Evolutionary conservation across 2,888 invertebrate species (phyloP), one percentile per base, ranked within the genome.

Genomic region (Ferrisia virgata): DNA sequence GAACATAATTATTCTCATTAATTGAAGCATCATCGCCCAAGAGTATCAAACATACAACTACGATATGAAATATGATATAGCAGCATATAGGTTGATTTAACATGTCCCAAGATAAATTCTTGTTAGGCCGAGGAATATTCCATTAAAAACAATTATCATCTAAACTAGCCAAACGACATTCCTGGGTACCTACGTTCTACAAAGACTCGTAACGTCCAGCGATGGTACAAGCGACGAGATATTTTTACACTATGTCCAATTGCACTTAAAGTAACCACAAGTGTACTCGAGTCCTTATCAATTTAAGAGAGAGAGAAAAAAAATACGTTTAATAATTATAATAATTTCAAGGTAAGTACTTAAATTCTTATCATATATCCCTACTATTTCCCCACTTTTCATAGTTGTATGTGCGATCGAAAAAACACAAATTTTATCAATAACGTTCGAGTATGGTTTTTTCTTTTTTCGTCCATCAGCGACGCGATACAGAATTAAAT

Each of bases 291-390:
- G 64, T 58, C 18, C 28, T 64, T 64, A 64, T 64, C 64, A 64
- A 64, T 64, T 64, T 64, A n/a, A n/a, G n/a, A n/a, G n/a, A n/a
- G n/a, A n/a, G n/a, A n/a, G 9, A 53, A 53, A 53, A 47, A 33
- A 2, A 69, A 72, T 18, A n/a, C 72, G 72, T 76, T 69, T 36
- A 76, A 36, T 76, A 33, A 76, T 64, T 64, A 64, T 36, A 36
- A 76, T 76, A 76, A 76, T 76, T 36, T 22, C 72, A 76, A 76
- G 72, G 72, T 76, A 76, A 76, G 72, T 76, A 76, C 72, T 76
- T 36, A 76, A 76, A 33, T 76, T 76, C 18, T 76, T 76, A 76
- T 76, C 72, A 76, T 18, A 76, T 25, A 25, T 76, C 36, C 72
- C 72, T 76, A 76, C 72, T 36, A 76, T 76, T 76, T 36, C 15